Conservation (phyloP, 2,888 invertebrate species). For the Drosophila limbata region DNA sequence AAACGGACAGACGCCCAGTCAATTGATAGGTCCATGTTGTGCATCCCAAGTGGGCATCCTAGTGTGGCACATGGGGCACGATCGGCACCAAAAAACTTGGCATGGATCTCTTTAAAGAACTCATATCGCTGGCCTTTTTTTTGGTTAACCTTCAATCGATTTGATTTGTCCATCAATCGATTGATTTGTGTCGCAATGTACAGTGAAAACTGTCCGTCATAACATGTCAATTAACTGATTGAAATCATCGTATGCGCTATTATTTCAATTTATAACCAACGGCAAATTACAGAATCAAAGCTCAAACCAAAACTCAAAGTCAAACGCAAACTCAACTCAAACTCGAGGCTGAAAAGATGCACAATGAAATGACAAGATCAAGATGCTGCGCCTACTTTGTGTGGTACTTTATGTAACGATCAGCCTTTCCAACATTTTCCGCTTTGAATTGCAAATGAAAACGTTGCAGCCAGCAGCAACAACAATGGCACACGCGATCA, state of each 20-base stretch:
- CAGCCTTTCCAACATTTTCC: constrained; percentile 52
- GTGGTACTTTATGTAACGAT: constrained; percentile 75
- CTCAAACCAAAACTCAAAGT: constrained; percentile 13
- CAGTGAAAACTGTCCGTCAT: constrained; percentile 63
- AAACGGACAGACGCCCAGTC: constrained; percentile 72
- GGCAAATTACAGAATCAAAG: constrained; percentile 51
- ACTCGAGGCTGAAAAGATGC: neutral
- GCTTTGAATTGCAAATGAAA: constrained; percentile 67
- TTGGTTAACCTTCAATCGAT: constrained; percentile 19
- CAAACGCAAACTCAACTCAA: constrained; percentile 11
- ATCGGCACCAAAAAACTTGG: constrained; percentile 1
- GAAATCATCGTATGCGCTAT: constrained; percentile 68
- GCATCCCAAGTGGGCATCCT: constrained; percentile 62
- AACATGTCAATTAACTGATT: constrained; percentile 78
- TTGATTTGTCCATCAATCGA: constrained; percentile 33
- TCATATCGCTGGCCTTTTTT: constrained; percentile 14
- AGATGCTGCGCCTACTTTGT: constrained; percentile 59
- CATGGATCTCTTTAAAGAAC: constrained; percentile 37
- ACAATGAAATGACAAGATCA: constrained; percentile 60
- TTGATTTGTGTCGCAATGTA: constrained; percentile 39
- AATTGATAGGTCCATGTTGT: constrained; percentile 55
- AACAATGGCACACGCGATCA: constrained; percentile 61
- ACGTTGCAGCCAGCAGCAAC: constrained; percentile 44
- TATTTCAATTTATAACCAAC: constrained; percentile 71
- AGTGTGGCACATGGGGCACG: neutral